Evolutionary conservation across 2,113 vertebrate genomes (phyloP).

Genomic region (Lota lota): DNA sequence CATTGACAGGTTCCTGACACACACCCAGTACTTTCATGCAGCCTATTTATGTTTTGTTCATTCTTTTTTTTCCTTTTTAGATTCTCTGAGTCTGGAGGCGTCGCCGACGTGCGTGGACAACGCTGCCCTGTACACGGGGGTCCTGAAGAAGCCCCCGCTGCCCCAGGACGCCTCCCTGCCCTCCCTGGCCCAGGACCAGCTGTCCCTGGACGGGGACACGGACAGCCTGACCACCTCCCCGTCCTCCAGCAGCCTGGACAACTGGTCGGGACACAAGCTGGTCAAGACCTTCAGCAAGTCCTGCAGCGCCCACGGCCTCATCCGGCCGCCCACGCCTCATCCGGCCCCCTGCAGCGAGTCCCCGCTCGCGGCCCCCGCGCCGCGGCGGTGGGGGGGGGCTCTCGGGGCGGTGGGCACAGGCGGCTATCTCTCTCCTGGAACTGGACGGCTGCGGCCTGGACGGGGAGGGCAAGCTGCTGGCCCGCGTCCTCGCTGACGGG

Average conservation of each 20-base stretch:
- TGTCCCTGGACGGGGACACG: constrained; percentile 78
- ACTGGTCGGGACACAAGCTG: constrained; percentile 87
- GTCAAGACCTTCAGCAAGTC: constrained; percentile 90
- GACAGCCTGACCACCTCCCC: constrained; percentile 87
- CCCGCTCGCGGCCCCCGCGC: constrained; percentile 20
- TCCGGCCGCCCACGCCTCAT: constrained; percentile 87
- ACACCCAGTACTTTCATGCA: no score
- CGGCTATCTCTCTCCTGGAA: constrained; percentile 90
- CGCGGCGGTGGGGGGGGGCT: constrained; percentile 77
- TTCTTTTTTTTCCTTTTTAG: constrained; percentile 55
- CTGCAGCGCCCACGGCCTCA: constrained; percentile 83
- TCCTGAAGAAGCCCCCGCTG: constrained; percentile 85
- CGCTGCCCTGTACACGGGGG: constrained; percentile 87
- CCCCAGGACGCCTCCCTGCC: constrained; percentile 73
- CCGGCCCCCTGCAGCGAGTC: no score
- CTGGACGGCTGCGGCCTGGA: constrained; percentile 81
- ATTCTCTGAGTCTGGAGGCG: constrained; percentile 77
- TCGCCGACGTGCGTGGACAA: constrained; percentile 81
- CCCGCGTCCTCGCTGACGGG: constrained; percentile 86
- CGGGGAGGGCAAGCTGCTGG: constrained; percentile 86
- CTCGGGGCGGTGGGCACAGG: no score
- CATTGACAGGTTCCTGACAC: no score
- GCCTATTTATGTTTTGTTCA: no score
- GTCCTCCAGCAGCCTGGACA: constrained; percentile 87
- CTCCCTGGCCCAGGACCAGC: constrained; percentile 74